phyloP scores from a whole-genome alignment of 2,113 vertebrate genomes.

The Balaeniceps rex region DNA sequence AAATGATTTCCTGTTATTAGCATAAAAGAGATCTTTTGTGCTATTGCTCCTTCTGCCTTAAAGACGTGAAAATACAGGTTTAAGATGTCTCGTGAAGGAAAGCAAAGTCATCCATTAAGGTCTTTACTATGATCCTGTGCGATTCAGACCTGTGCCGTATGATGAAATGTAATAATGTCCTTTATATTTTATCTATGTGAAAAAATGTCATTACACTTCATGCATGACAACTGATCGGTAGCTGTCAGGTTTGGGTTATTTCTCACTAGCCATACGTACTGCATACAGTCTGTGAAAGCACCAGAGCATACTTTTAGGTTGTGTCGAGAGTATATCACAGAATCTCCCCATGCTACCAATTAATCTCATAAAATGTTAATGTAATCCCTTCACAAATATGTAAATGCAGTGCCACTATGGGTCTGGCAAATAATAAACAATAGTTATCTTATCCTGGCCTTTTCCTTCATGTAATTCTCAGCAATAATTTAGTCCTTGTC shows the following conservation, averaged over 20 bases:
- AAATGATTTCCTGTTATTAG: not conserved
- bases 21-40: not conserved
- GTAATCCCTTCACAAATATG: constrained; percentile 76
- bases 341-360: constrained; percentile 53
- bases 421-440: constrained; percentile 74
- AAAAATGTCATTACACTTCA: not conserved
- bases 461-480: constrained; percentile 64
- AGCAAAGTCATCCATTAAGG: not conserved
- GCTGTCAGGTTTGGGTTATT: not conserved
- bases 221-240: not conserved
- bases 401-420: constrained; percentile 55
- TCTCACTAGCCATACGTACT: not conserved
- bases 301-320: constrained; percentile 4
- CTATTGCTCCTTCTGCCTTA: not conserved
- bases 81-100: not conserved
- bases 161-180: not conserved
- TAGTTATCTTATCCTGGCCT: constrained; percentile 58
- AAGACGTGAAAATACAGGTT: not conserved
- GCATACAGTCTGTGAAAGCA: not conserved
- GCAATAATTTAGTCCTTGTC: constrained; percentile 75
- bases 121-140: not conserved
- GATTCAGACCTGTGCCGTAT: not conserved
- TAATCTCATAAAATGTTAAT: constrained; percentile 68
- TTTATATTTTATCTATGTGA: not conserved
- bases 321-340: not conserved